Evolutionary conservation across 1,140 invertebrate species (phyloP).

Genomic region (Drosophila ambigua): DNA sequence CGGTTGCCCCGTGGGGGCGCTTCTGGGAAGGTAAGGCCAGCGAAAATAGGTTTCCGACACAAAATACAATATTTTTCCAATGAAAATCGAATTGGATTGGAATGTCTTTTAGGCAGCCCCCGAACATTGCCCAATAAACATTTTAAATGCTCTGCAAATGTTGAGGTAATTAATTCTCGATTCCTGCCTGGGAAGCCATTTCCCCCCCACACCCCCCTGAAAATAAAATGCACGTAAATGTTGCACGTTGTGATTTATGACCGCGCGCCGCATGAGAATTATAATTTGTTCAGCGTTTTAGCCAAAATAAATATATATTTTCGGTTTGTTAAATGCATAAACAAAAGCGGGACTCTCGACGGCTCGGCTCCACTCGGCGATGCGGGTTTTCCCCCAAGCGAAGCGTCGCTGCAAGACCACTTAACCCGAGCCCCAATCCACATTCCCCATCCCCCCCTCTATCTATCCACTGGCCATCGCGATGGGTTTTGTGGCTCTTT

Average conservation of each 20-base stretch:
- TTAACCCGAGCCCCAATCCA: conserved; percentile 25
- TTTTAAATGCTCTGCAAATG: conserved; percentile 37
- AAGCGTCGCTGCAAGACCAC: conserved; percentile 9
- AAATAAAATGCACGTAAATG: conserved; percentile 49
- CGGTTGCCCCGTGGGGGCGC: conserved; percentile 13
- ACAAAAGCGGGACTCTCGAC: conserved; percentile 16
- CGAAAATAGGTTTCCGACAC: conserved; percentile 18
- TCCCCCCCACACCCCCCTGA: background rate
- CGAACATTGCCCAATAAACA: conserved; percentile 22
- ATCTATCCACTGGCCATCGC: background rate
- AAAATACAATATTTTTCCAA: conserved; percentile 20
- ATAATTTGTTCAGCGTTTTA: conserved; percentile 46
- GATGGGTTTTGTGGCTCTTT: conserved; percentile 57
- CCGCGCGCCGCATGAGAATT: conserved; percentile 45
- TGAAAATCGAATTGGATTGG: conserved; percentile 14
- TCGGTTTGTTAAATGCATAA: conserved; percentile 48
- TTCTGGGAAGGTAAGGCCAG: conserved; percentile 12
- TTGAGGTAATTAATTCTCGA: conserved; percentile 41
- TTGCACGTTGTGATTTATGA: conserved; percentile 57
- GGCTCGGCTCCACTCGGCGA: conserved; percentile 1
- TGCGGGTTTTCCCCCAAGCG: conserved; percentile 49
- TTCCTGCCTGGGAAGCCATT: background rate
- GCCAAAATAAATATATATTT: conserved; percentile 56
- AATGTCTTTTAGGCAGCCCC: conserved; percentile 19
- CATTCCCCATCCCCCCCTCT: conserved; percentile 61